These are phyloP conservation scores for Bos indicus DNA, from an alignment of 2,113 vertebrate species.

Conservation along the genomic window DNA sequence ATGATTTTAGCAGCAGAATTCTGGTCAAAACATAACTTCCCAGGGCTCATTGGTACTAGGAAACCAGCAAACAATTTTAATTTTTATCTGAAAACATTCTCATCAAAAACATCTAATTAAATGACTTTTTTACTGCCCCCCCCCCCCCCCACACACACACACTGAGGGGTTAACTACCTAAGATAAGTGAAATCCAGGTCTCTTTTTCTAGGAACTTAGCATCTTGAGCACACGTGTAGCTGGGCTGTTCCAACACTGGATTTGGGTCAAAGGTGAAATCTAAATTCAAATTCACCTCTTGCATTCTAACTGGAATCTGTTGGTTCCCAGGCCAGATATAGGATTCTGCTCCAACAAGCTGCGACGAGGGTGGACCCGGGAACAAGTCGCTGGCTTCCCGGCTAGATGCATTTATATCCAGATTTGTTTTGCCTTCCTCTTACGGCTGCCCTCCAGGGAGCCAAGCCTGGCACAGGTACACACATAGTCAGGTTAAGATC, in stretches of 20 bases:
- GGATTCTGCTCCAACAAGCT: background rate
- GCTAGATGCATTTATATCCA: background rate
- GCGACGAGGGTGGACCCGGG: background rate
- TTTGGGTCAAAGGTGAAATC: background rate
- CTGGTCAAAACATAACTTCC: background rate
- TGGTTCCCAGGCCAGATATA: background rate
- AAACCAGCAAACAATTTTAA: background rate
- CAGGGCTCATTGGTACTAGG: background rate
- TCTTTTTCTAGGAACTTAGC: background rate
- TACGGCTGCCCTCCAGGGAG: background rate
- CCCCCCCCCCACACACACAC: background rate
- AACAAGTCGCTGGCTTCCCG: background rate
- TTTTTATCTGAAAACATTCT: conserved; percentile 19
- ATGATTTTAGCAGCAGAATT: background rate
- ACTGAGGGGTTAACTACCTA: background rate
- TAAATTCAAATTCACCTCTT: background rate
- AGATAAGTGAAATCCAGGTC: background rate
- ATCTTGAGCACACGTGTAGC: background rate
- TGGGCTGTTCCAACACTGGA: background rate
- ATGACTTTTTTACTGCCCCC: background rate
- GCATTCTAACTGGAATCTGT: background rate
- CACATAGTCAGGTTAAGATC: background rate
- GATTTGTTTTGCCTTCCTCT: background rate
- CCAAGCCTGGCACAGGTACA: background rate
- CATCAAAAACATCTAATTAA: background rate